phyloP scores from a whole-genome alignment of 2,113 vertebrate genomes.

The Nanorana parkeri region DNA sequence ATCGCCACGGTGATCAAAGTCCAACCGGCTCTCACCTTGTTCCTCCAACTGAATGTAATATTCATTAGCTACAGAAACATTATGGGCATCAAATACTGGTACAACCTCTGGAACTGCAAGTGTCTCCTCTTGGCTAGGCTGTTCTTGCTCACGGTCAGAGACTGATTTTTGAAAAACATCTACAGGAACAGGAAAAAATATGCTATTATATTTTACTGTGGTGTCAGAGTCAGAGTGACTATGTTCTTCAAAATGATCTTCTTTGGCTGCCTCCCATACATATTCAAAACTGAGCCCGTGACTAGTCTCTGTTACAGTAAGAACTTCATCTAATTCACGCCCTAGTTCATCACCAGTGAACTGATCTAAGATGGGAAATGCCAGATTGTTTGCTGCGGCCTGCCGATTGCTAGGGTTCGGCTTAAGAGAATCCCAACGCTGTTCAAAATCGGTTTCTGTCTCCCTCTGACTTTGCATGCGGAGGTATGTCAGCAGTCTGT shows the following conservation, averaged over 20 bases:
- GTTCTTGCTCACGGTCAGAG: conserved; percentile 74
- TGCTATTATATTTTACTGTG: conserved; percentile 86
- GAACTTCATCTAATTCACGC: conserved; percentile 92
- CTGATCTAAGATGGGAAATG: conserved; percentile 93
- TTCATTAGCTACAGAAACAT: conserved; percentile 87
- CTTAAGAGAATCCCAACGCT: conserved; percentile 93
- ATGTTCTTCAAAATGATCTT: conserved; percentile 87
- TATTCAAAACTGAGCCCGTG: conserved; percentile 96
- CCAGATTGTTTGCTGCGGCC: conserved; percentile 78
- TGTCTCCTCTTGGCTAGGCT: conserved; percentile 65
- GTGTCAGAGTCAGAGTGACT: conserved; percentile 76
- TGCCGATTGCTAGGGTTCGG: conserved; percentile 82
- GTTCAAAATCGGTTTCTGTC: conserved; percentile 89
- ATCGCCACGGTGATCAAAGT: conserved; percentile 72
- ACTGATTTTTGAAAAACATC: conserved; percentile 84
- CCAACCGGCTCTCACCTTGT: conserved; percentile 76
- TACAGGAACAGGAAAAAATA: conserved; percentile 89
- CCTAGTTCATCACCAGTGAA: conserved; percentile 84
- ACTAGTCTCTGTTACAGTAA: conserved; percentile 95
- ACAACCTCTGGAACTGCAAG: conserved; percentile 81
- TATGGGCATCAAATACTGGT: conserved; percentile 90
- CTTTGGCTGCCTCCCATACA: conserved; percentile 94
- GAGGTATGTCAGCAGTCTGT: conserved; percentile 90
- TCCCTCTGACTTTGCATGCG: conserved; percentile 95
- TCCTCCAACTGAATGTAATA: conserved; percentile 96